Conservation (phyloP, 2,113 vertebrate genomes). For the Benitochromis conjunctus region DNA sequence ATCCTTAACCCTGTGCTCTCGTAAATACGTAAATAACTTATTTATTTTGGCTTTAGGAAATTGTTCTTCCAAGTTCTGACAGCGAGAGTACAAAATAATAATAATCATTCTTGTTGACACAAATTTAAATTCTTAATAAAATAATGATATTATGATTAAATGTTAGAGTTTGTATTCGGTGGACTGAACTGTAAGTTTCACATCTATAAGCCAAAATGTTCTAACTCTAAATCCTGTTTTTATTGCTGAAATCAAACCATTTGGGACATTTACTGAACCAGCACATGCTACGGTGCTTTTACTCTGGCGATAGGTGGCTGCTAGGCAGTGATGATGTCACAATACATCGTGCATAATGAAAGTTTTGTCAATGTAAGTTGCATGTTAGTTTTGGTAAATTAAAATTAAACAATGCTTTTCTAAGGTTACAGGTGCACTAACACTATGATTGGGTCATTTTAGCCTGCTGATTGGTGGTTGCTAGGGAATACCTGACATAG, state of each 20-base stretch:
- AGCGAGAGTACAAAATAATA: neutral
- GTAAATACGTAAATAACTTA: neutral
- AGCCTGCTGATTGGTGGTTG: neutral
- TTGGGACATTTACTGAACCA: neutral
- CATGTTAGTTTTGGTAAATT: too few species aligned
- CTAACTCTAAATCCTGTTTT: neutral
- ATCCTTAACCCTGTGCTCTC: fast-evolving
- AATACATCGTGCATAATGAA: fast-evolving
- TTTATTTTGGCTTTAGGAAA: neutral
- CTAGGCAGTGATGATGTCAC: neutral
- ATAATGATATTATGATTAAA: neutral
- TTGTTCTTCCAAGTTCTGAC: neutral
- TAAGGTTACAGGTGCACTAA: neutral
- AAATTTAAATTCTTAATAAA: neutral
- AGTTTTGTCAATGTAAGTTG: neutral
- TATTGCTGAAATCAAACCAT: neutral
- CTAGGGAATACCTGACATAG: neutral
- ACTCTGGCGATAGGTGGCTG: neutral
- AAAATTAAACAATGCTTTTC: fast-evolving
- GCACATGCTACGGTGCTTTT: neutral
- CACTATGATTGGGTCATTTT: neutral
- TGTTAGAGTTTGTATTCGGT: fast-evolving
- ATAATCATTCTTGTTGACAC: fast-evolving
- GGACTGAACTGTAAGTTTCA: too few species aligned
- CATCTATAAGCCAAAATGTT: too few species aligned